A percentile compares a stretch with the other conserved stretches of the same genome.
These are phyloP conservation scores for Eunapius fragilis DNA, from an alignment of 37 sponge, comb jelly and placozoan species.

Conservation along the genomic window DNA sequence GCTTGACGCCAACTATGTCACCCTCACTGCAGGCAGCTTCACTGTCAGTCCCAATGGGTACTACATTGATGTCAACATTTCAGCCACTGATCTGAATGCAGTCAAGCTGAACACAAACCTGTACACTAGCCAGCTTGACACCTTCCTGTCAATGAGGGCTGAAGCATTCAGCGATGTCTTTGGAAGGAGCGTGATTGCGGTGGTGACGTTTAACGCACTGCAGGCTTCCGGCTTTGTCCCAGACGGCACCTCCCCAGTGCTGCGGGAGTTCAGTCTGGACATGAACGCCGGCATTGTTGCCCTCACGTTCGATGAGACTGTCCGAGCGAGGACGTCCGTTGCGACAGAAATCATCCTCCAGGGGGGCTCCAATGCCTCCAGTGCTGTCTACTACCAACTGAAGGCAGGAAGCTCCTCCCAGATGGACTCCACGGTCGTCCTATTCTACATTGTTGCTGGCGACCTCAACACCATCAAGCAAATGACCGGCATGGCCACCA, in stretches of 20 bases:
- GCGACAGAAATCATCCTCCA: slow-evolving; percentile 61
- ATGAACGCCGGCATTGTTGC: slow-evolving; percentile 48
- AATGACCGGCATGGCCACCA: slow-evolving; percentile 53
- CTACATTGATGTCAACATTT: slow-evolving; percentile 74
- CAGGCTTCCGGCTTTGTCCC: slow-evolving; percentile 54
- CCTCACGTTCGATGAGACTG: slow-evolving; percentile 87
- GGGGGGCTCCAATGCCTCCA: slow-evolving; percentile 37
- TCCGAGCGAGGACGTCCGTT: slow-evolving; percentile 57
- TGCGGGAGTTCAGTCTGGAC: slow-evolving; percentile 71
- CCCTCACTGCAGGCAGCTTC: slow-evolving; percentile 47
- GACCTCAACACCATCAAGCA: slow-evolving; percentile 76
- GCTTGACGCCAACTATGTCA: slow-evolving; percentile 35
- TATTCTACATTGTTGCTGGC: slow-evolving; percentile 40
- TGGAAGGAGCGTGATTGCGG: slow-evolving; percentile 67
- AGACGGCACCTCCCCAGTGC: slow-evolving; percentile 69
- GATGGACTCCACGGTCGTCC: slow-evolving; percentile 58
- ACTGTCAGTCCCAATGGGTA: slow-evolving; percentile 81
- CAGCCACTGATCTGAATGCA: slow-evolving; percentile 63
- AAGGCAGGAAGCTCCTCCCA: slow-evolving; percentile 39
- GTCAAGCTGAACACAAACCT: slow-evolving; percentile 76
- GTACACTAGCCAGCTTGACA: slow-evolving; percentile 42
- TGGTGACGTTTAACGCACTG: slow-evolving; percentile 51
- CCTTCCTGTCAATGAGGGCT: slow-evolving; percentile 73
- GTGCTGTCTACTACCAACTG: slow-evolving; percentile 24
- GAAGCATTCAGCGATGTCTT: slow-evolving; percentile 79